Base-by-base conservation (phyloP, 1,140 invertebrate genomes). In the Maniola jurtina region DNA sequence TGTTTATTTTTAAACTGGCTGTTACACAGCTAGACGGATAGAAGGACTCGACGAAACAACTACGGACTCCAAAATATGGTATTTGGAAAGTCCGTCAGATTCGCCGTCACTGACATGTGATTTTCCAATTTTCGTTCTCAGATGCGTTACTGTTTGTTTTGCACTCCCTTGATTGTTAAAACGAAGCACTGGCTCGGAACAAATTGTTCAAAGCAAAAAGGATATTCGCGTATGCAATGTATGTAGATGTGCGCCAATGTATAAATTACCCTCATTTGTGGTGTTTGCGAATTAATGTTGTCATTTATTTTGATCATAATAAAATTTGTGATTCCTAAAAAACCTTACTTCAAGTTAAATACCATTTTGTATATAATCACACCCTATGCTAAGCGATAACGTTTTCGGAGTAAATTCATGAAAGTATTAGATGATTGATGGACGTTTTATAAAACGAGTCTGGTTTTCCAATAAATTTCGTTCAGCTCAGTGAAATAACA, bases 171-270 rank as follows among this genome's bases (percentile, higher is more conserved):
- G 61, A 56, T 64, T 47, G 40, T 64, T 64, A 64, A 57, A 64
- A 56, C 47, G 33, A 40, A 38, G 61, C 61, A 45, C 61, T 57
- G 40, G 38, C 50, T 64, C 34, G 15, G 59, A 61, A 61, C 40
- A 61, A 61, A 61, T 48, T 47, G 45, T 35, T 61, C 59, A 50
- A 61, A 61, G 45, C 59, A 61, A 61, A 50, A 48, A 61, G 58
- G 58, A 60, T 60, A 47, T 25, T 9, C 35, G 56, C 14, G 25
- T 34, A 48, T 25, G 34, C 9, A 14, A 35, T 61, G 9, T 36
- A 14, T 34, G 33, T 48, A 34, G 6, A 25, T 6, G n/a, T n/a
- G 33, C 35, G 34, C 25, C 10, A 45, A 14, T 59, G 10, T 59
- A 13, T 42, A 52, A 16, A 52, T 52, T 25, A 52, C 48, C 15